A percentile compares a stretch with the other conserved stretches of the same genome.
phyloP scores from a whole-genome alignment of 2,113 vertebrate species.

The Todiramphus chloris region DNA sequence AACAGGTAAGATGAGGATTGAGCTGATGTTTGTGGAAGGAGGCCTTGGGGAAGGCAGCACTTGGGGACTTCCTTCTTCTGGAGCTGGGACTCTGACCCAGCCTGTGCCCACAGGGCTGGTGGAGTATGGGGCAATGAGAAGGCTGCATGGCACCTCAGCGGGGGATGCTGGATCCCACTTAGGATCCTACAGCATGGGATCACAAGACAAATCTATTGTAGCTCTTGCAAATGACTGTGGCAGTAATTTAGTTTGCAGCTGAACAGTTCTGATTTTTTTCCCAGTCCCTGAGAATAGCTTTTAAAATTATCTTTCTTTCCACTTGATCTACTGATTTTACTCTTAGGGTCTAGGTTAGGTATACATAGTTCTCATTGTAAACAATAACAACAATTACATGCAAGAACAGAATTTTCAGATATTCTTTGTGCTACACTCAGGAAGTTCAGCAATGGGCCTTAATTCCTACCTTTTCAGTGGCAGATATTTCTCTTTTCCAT shows the following conservation, averaged over 20 bases:
- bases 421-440: not conserved
- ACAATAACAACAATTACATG: not conserved
- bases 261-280: not conserved
- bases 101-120: rapidly evolving
- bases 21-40: not conserved
- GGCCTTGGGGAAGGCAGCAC: not conserved
- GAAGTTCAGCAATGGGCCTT: not conserved
- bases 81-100: not conserved
- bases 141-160: rapidly evolving
- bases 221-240: not conserved
- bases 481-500: not conserved
- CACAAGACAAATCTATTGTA: not conserved
- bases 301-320: not conserved
- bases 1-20: not conserved
- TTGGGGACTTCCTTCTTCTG: not conserved
- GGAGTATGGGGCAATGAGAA: rapidly evolving
- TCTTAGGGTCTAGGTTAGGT: not conserved
- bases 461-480: not conserved
- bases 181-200: not conserved
- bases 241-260: not conserved
- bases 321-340: not conserved
- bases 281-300: not conserved
- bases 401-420: not conserved
- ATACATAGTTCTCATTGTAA: not conserved
- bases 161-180: not conserved